Evolutionary conservation across 2,113 vertebrate genomes (phyloP), one percentile per base, ranked within the genome.

Genomic region (Dicerorhinus sumatrensis): DNA sequence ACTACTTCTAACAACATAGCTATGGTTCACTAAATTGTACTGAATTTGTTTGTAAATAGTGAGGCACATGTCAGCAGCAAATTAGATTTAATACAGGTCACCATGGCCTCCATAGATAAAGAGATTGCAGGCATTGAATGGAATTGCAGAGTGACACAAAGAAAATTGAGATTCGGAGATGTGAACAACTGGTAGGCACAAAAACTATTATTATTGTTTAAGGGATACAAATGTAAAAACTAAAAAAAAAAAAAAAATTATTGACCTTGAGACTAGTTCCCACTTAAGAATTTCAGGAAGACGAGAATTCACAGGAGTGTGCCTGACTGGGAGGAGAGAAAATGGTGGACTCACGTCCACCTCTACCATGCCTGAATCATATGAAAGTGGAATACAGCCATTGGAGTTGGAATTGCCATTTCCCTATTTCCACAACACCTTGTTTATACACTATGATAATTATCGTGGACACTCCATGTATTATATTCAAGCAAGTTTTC

Each of bases 121-220:
- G 60, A 82, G 56, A 42, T 81, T 91, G 20, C 3, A 80, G 75
- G 36, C 69, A 46, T 23, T 33, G 7, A 20, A 10, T 90, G 67
- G 75, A 81, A 84, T 31, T 92, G 10, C 60, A 95, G 70, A 81
- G 81, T 72, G 76, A 85, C 48, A 60, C 36, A 48, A 58, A 56
- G 63, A 96, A 97, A 97, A 97, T 96, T 87, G 84, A 84, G 63
- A 81, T 79, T 89, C 29, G 72, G 69, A 72, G 56, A 91, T 90
- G 0, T n/a, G 4, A 92, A 65, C 39, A 79, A 86, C 39, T 33
- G 42, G 65, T 62, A 72, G 39, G 18, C n/a, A 2, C 56, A 84
- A 83, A 27, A 92, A 48, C 33, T 63, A 29, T 42, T 79, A 33
- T 80, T 94, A 80, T 36, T 42, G 4, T 87, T 80, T 72, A 89